These are phyloP conservation scores for Barbus barbus DNA, from an alignment of 2,113 vertebrate genomes.

Conservation along the genomic window DNA sequence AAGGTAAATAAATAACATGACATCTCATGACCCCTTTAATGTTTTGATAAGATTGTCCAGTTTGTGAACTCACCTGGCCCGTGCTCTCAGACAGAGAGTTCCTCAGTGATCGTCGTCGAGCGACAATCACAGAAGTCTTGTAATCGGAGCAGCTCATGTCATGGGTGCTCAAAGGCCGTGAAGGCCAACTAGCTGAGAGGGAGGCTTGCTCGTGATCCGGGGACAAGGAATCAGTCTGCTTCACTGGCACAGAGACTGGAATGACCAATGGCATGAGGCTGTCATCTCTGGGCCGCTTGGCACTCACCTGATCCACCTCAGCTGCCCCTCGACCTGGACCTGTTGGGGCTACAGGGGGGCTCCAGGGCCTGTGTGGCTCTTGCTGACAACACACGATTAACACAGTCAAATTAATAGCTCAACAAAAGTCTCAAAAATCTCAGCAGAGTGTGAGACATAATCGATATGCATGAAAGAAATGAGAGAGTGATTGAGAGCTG, in stretches of 20 bases:
- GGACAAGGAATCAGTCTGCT: constrained; percentile 74
- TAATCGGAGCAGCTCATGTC: constrained; percentile 78
- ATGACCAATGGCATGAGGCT: constrained; percentile 90
- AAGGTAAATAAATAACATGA: no score
- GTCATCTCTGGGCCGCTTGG: constrained; percentile 84
- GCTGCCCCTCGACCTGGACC: constrained; percentile 41
- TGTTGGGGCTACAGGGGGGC: constrained; percentile 53
- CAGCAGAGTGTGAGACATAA: not conserved
- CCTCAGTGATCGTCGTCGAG: constrained; percentile 86
- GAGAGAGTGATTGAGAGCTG: not conserved
- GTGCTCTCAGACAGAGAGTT: constrained; percentile 79
- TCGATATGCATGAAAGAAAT: not conserved
- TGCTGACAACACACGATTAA: constrained; percentile 43
- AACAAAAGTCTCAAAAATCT: not conserved
- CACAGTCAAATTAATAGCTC: not conserved
- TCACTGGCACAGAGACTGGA: constrained; percentile 95
- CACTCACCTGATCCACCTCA: constrained; percentile 55
- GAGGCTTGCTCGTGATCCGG: constrained; percentile 73
- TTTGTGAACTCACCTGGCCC: constrained; percentile 76
- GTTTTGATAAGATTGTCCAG: not conserved
- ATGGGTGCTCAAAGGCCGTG: constrained; percentile 61
- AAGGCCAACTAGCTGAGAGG: constrained; percentile 70
- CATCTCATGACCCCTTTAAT: not conserved
- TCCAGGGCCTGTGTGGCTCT: constrained; percentile 75
- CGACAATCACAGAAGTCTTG: constrained; percentile 92